These are phyloP conservation scores for Oryctolagus cuniculus DNA, from an alignment of 2,113 vertebrate species.

Conservation along the genomic window mOryCun1.1 NC_091442.1:100286001-100286500, in stretches of 20 bases:
- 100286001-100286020: background rate
- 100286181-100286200: background rate
- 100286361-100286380: background rate
- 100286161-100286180: background rate
- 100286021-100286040: background rate
- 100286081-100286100: rapidly evolving
- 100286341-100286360: background rate
- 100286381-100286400: background rate
- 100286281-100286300: background rate
- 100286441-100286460: background rate
- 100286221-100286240: background rate
- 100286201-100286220: background rate
- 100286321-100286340: background rate
- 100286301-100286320: background rate
- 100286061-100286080: background rate
- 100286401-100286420: background rate
- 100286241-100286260: background rate
- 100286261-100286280: background rate
- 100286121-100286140: background rate
- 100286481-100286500: background rate
- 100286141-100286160: background rate
- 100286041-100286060: background rate
- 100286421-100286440: background rate
- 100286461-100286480: background rate
- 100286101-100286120: background rate